Percentiles rank a stretch among this genome's conserved stretches.
Evolutionary conservation across 2,113 vertebrate species (phyloP).

Genomic region (Anhinga rufa): DNA sequence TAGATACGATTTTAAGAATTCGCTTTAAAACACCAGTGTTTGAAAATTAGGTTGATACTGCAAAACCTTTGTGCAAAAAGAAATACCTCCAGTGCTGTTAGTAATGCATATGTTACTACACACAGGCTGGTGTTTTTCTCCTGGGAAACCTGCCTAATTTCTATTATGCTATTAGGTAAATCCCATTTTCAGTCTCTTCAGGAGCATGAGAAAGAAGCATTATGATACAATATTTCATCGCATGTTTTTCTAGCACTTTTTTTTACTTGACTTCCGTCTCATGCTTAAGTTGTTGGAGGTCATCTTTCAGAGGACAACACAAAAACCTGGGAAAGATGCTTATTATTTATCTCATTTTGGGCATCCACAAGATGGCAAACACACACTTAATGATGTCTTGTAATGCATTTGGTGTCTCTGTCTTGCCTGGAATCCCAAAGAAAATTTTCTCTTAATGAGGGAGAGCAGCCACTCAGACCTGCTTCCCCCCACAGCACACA

Average conservation of each 20-base stretch:
- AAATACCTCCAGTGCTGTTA: not conserved
- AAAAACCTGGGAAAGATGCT: not conserved
- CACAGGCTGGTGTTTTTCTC: not conserved
- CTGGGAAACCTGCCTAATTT: not conserved
- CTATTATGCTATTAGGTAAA: not conserved
- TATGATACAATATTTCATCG: no score
- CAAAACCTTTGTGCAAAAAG: not conserved
- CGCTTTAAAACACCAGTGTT: not conserved
- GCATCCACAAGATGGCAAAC: not conserved
- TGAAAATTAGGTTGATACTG: not conserved
- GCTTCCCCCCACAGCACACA: not conserved
- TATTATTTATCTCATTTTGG: not conserved
- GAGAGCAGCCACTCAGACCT: not conserved
- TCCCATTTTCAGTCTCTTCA: not conserved
- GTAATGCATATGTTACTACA: no score
- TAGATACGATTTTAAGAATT: not conserved
- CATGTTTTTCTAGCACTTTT: not conserved
- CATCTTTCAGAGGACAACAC: not conserved
- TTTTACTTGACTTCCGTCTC: not conserved
- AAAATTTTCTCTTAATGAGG: not conserved
- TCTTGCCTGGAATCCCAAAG: not conserved
- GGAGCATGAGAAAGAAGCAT: not conserved
- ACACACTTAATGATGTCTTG: not conserved
- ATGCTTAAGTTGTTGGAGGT: no score
- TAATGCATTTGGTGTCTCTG: not conserved